A percentile compares a stretch with the other conserved stretches of the same genome.
Conservation (phyloP, 2,113 vertebrate genomes). For the Lampris incognitus region DNA sequence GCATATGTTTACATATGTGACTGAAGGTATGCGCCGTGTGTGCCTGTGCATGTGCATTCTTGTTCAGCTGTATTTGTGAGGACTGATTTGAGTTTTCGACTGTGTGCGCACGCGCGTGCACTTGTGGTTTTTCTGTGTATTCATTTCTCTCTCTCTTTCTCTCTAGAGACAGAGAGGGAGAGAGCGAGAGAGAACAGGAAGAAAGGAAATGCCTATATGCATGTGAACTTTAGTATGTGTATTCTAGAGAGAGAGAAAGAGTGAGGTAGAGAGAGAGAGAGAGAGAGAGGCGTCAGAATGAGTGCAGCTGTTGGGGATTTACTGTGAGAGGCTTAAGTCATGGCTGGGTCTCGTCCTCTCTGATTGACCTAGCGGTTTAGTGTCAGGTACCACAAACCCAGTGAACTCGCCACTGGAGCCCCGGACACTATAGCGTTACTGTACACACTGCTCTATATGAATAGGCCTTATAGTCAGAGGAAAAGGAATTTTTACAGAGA, state of each 20-base stretch:
- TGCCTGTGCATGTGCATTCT: constrained; percentile 4
- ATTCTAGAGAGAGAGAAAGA: background rate
- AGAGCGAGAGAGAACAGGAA: constrained; percentile 27
- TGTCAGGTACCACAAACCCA: constrained; percentile 79
- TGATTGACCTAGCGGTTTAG: constrained; percentile 77
- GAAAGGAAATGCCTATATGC: constrained; percentile 21
- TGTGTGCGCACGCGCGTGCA: background rate
- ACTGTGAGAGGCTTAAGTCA: constrained; percentile 76
- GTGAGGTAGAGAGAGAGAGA: constrained; percentile 35
- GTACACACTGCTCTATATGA: constrained; percentile 34
- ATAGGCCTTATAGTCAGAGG: constrained; percentile 34
- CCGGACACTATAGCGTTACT: constrained; percentile 54
- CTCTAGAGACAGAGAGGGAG: constrained; percentile 6
- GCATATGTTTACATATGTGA: constrained; percentile 69
- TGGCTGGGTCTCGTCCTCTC: constrained; percentile 72
- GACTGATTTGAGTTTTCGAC: no score
- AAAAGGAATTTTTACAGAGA: constrained; percentile 55
- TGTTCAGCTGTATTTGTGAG: no score
- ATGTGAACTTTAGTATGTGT: constrained; percentile 17
- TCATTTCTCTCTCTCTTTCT: background rate
- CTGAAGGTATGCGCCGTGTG: constrained; percentile 26
- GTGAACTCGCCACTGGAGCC: constrained; percentile 64
- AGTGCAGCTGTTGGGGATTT: constrained; percentile 84
- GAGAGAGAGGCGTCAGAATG: constrained; percentile 66
- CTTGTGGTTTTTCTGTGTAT: constrained; percentile 17